Conservation (phyloP, 2,113 vertebrate species). For the Hypocryptadius cinnamomeus region DNA sequence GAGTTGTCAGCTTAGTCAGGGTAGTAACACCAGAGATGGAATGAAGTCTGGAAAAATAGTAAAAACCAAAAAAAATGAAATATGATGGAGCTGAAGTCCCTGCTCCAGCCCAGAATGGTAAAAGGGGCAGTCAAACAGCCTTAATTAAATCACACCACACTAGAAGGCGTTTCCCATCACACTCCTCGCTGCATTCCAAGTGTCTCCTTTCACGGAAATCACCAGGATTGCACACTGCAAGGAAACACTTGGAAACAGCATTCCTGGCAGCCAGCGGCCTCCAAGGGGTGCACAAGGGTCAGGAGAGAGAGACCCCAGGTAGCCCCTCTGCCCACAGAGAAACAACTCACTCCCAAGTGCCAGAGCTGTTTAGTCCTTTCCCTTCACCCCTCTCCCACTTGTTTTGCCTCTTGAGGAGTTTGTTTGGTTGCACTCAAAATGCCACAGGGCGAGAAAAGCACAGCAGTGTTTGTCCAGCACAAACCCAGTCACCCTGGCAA, state of each 20-base stretch:
- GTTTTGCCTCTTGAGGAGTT: background rate
- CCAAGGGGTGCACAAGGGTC: background rate
- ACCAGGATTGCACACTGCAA: background rate
- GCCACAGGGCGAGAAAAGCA: background rate
- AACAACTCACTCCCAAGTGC: background rate
- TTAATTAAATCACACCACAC: background rate
- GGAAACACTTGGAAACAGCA: background rate
- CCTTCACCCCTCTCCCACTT: background rate
- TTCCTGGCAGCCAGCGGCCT: background rate
- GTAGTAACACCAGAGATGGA: background rate
- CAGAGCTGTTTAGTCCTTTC: background rate
- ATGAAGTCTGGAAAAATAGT: background rate
- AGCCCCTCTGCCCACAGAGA: background rate
- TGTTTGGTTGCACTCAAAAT: background rate
- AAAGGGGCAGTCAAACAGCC: background rate
- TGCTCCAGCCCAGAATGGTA: background rate
- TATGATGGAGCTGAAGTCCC: background rate
- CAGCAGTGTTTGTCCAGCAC: background rate
- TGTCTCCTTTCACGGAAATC: background rate
- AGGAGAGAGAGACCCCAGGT: background rate
- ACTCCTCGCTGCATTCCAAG: background rate
- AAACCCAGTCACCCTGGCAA: conserved; percentile 30
- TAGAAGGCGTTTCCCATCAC: background rate
- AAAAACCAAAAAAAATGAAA: accelerated
- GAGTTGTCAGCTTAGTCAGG: background rate